Conservation (phyloP, 1,140 invertebrate genomes). For the Brachionus rotundiformis region DNA sequence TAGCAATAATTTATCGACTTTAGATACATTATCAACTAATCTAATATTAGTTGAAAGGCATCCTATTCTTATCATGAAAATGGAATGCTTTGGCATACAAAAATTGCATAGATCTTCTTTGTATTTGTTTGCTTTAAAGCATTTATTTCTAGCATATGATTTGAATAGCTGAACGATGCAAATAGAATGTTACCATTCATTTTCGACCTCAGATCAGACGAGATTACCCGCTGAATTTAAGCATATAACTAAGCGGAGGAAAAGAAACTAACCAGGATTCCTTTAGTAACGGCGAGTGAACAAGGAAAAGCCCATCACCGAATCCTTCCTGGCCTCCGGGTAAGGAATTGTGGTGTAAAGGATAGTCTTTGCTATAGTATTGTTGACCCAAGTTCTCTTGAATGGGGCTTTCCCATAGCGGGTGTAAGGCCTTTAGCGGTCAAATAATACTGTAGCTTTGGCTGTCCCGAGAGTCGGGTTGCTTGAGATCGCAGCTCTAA, state of each 20-base stretch:
- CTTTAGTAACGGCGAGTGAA: constrained; percentile 83
- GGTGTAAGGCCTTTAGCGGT: constrained; percentile 1
- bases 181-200: neutral
- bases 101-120: neutral
- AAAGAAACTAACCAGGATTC: constrained; percentile 87
- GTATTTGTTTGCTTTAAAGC: neutral
- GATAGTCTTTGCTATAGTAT: constrained; percentile 59
- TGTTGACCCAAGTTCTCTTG: constrained; percentile 24
- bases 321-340: constrained; percentile 64
- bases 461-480: constrained; percentile 3
- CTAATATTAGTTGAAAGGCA: neutral
- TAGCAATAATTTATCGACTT: neutral
- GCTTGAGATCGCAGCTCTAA: constrained; percentile 75
- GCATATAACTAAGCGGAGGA: constrained; percentile 87
- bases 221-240: constrained; percentile 79
- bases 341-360: constrained; percentile 73
- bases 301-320: constrained; percentile 74
- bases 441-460: constrained; percentile 3
- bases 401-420: constrained; percentile 35
- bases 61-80: neutral
- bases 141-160: neutral
- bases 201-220: constrained; percentile 71
- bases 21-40: neutral
- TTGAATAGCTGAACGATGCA: neutral
- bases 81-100: neutral